phyloP scores from a whole-genome alignment of 2,888 invertebrate genomes.

The Amphimallon solstitiale region DNA sequence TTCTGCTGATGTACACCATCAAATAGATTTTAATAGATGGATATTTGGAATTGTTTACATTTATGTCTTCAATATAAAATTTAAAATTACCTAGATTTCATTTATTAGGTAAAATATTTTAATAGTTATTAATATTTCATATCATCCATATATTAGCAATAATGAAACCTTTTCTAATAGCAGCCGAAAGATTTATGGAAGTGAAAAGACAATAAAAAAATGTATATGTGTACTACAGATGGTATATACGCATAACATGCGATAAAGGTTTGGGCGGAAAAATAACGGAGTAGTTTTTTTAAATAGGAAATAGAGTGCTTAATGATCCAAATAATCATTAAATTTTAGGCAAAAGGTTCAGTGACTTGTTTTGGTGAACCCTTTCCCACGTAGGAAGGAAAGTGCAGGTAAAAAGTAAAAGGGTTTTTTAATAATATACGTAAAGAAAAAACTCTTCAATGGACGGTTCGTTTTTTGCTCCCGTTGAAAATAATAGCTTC shows the following conservation, averaged over 20 bases:
- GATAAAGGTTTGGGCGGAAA: not conserved
- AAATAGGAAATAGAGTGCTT: constrained; percentile 23
- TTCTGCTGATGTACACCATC: too few species aligned
- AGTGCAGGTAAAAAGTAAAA: constrained; percentile 48
- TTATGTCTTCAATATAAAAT: too few species aligned
- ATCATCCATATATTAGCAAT: too few species aligned
- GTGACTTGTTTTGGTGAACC: constrained; percentile 44
- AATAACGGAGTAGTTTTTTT: constrained; percentile 23
- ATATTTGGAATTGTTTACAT: too few species aligned
- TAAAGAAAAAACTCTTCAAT: constrained; percentile 41
- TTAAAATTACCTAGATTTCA: too few species aligned
- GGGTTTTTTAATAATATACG: constrained; percentile 39
- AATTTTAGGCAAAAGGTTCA: constrained; percentile 41
- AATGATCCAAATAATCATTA: constrained; percentile 32
- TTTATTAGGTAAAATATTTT: too few species aligned
- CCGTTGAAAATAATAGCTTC: constrained; percentile 42
- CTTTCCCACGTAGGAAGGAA: constrained; percentile 45
- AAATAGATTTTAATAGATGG: too few species aligned
- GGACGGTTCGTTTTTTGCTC: constrained; percentile 43
- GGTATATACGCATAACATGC: constrained; percentile 1
- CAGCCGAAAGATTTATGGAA: too few species aligned
- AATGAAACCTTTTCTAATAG: not conserved
- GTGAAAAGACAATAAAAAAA: not conserved
- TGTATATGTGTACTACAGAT: constrained; percentile 11
- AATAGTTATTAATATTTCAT: too few species aligned